These are phyloP conservation scores for Polydrusus tereticollis DNA, from an alignment of 2,888 invertebrate genomes.

Conservation along the genomic window DNA sequence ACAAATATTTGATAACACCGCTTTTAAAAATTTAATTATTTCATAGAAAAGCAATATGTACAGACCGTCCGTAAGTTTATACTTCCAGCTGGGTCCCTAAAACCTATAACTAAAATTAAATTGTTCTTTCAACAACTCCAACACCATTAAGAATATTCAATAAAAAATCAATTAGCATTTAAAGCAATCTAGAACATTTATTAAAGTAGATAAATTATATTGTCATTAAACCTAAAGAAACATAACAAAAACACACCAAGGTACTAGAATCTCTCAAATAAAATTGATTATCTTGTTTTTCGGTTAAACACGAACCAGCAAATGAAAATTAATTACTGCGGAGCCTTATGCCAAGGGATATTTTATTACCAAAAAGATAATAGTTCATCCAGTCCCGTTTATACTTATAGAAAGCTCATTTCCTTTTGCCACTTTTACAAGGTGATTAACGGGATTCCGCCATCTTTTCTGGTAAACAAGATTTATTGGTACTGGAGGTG, in stretches of 20 bases:
- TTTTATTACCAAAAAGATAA: constrained; percentile 35
- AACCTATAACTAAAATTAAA: no score
- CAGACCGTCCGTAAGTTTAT: no score
- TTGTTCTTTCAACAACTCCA: no score
- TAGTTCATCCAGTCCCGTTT: constrained; percentile 25
- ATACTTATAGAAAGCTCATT: constrained; percentile 37
- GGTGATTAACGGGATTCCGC: constrained; percentile 25
- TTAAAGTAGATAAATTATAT: constrained; percentile 8
- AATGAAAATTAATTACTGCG: constrained; percentile 40
- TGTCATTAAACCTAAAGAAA: constrained; percentile 12
- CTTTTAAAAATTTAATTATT: no score
- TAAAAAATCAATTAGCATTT: neutral
- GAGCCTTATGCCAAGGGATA: constrained; percentile 29
- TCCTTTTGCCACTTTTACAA: constrained; percentile 27
- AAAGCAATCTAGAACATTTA: neutral
- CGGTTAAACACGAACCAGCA: constrained; percentile 21
- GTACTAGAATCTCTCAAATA: constrained; percentile 26
- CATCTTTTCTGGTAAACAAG: constrained; percentile 15
- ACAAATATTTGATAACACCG: no score
- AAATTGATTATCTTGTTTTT: constrained; percentile 38
- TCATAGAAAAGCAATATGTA: no score
- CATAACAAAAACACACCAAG: constrained; percentile 12
- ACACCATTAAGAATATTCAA: no score
- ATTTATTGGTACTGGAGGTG: constrained; percentile 15
- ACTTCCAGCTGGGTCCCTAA: no score